Conservation (phyloP, 2,888 invertebrate species). For the Drosophila gaucha region DNA sequence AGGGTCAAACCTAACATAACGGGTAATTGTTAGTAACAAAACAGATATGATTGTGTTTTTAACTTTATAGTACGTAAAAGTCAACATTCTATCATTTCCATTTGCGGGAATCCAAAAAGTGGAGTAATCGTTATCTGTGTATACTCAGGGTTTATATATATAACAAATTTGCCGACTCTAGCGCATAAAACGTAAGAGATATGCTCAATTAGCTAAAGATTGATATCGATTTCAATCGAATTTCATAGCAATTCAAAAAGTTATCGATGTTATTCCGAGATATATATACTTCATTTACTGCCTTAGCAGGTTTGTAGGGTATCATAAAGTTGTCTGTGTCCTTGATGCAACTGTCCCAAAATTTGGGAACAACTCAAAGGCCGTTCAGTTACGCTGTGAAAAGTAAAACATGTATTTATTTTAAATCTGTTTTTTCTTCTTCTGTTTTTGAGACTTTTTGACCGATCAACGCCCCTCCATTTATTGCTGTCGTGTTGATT, state of each 20-base stretch:
- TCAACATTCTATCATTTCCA: no score
- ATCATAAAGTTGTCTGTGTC: neutral
- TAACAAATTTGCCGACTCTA: no score
- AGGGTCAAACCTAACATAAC: constrained; percentile 6
- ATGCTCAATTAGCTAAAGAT: no score
- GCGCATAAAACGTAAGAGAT: no score
- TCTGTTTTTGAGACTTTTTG: constrained; percentile 25
- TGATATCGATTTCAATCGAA: neutral
- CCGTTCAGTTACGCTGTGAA: constrained; percentile 24
- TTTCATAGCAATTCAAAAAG: neutral
- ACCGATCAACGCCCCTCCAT: constrained; percentile 36
- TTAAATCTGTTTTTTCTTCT: neutral
- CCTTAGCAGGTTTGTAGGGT: neutral
- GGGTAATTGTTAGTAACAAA: constrained; percentile 43
- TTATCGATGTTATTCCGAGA: no score
- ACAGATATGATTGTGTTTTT: constrained; percentile 16
- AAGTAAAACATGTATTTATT: constrained; percentile 8
- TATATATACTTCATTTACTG: no score
- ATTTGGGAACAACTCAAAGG: constrained; percentile 31
- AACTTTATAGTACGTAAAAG: no score
- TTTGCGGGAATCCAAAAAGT: no score
- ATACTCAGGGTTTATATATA: no score
- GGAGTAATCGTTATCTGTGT: no score
- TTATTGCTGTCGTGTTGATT: constrained; percentile 14
- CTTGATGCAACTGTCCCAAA: constrained; percentile 4